Evolutionary conservation across 2,888 invertebrate genomes (phyloP).

Genomic region (Leucophora obtusa): DNA sequence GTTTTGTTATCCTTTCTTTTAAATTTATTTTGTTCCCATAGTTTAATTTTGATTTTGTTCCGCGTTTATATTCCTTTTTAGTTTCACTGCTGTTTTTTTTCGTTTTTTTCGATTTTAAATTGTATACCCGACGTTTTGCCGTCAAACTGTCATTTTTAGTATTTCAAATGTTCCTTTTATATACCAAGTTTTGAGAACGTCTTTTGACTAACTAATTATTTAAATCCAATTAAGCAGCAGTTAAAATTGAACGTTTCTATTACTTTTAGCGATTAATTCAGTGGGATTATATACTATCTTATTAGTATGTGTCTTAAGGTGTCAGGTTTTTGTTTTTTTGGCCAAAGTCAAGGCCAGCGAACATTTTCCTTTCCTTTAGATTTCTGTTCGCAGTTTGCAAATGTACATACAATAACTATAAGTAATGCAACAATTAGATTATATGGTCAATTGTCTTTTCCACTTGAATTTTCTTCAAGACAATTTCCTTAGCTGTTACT

Average conservation of each 20-base stretch:
- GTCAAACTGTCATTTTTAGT: slow-evolving; percentile 48
- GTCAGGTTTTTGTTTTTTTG: slow-evolving; percentile 28
- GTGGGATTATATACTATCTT: slow-evolving; percentile 34
- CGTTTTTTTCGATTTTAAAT: slow-evolving; percentile 8
- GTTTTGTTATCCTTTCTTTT: slow-evolving; percentile 6
- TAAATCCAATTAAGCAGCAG: slow-evolving; percentile 72
- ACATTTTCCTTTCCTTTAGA: slow-evolving; percentile 7
- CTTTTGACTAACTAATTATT: slow-evolving; percentile 71
- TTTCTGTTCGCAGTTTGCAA: not conserved
- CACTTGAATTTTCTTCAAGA: slow-evolving; percentile 24
- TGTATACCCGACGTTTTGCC: slow-evolving; percentile 23
- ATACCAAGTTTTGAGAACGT: slow-evolving; percentile 47
- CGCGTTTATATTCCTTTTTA: not conserved
- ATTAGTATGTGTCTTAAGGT: slow-evolving; percentile 32
- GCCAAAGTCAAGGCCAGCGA: slow-evolving; percentile 56
- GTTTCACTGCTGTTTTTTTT: not conserved
- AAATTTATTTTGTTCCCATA: slow-evolving; percentile 52
- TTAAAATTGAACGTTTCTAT: slow-evolving; percentile 69
- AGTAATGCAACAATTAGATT: slow-evolving; percentile 57
- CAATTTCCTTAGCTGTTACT: slow-evolving; percentile 25
- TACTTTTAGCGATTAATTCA: slow-evolving; percentile 55
- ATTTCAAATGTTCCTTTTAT: slow-evolving; percentile 63
- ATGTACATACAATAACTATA: not conserved
- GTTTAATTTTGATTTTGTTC: slow-evolving; percentile 20
- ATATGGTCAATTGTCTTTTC: slow-evolving; percentile 22